Percentiles rank a stretch among this genome's conserved stretches.
Conservation (phyloP, 2,113 vertebrate genomes). For the Poeciliopsis occidentalis region DNA sequence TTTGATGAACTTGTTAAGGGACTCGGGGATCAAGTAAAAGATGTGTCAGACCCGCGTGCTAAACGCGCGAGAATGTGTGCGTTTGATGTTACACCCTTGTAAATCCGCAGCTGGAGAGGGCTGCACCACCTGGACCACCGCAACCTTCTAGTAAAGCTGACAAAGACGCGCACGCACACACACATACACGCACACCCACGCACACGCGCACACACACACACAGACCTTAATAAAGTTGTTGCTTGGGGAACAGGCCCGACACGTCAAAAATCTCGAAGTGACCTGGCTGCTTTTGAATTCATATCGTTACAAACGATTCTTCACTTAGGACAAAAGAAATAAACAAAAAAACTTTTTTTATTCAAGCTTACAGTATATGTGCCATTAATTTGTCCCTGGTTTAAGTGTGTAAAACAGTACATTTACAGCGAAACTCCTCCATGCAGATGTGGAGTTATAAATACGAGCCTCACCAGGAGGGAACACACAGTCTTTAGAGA, state of each 20-base stretch:
- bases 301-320: conserved; percentile 4
- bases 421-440: conserved; percentile 62
- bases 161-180: conserved; percentile 35
- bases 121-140: conserved; percentile 69
- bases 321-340: not conserved
- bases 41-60: conserved; percentile 61
- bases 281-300: conserved; percentile 51
- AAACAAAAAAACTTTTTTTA: conserved; percentile 6
- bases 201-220: conserved; percentile 36
- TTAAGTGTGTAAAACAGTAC: conserved; percentile 62
- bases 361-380: conserved; percentile 11
- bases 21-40: conserved; percentile 54
- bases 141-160: conserved; percentile 72
- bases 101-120: conserved; percentile 78
- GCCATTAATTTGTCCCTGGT: conserved; percentile 49
- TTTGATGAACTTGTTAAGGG: conserved; percentile 69
- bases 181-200: conserved; percentile 30
- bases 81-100: conserved; percentile 78
- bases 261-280: conserved; percentile 40
- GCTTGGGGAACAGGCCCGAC: conserved; percentile 64
- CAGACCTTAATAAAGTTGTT: conserved; percentile 75
- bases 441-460: conserved; percentile 72
- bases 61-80: conserved; percentile 57
- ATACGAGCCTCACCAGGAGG: conserved; percentile 67
- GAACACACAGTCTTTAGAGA: conserved; percentile 58